These are phyloP conservation scores for Micropoecilia bifurca DNA, from an alignment of 2,797 vertebrate species.

Conservation along the genomic window DNA sequence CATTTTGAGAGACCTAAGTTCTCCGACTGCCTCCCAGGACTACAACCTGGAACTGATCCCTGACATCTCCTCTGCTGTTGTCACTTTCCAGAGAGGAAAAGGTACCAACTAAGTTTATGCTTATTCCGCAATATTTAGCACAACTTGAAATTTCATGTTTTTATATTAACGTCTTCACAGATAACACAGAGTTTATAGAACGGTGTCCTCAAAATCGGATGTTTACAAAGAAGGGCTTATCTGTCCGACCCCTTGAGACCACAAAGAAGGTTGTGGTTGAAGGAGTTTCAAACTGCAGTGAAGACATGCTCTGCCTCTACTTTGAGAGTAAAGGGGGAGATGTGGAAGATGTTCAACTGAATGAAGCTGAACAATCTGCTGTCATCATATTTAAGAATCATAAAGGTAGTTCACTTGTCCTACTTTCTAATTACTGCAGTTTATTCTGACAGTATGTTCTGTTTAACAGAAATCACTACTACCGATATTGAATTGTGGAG, in stretches of 20 bases:
- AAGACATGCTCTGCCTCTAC: conserved; percentile 66
- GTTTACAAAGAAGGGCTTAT: conserved; percentile 61
- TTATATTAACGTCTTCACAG: conserved; percentile 52
- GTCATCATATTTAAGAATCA: conserved; percentile 71
- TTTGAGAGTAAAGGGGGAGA: conserved; percentile 68
- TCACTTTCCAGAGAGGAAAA: conserved; percentile 72
- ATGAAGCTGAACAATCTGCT: conserved; percentile 60
- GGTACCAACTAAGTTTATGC: conserved; percentile 47
- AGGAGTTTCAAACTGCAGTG: conserved; percentile 17
- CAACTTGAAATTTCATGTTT: not conserved
- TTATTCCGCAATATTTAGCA: not conserved
- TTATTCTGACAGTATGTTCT: not conserved
- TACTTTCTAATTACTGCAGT: not conserved
- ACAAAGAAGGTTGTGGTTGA: conserved; percentile 69
- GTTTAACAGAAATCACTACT: not conserved
- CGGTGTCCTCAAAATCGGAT: conserved; percentile 59
- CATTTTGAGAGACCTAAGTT: conserved; percentile 47
- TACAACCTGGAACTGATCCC: conserved; percentile 72
- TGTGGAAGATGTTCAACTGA: conserved; percentile 43
- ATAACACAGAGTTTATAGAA: conserved; percentile 59
- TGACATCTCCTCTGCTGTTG: conserved; percentile 64
- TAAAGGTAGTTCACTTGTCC: conserved; percentile 60
- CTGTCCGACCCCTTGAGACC: conserved; percentile 65
- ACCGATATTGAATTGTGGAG: not conserved
- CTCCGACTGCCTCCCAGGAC: conserved; percentile 32